Percentiles rank a stretch among this genome's conserved stretches.
phyloP scores from a whole-genome alignment of 2,888 invertebrate genomes.

The Cyrtodaria siliqua region DNA sequence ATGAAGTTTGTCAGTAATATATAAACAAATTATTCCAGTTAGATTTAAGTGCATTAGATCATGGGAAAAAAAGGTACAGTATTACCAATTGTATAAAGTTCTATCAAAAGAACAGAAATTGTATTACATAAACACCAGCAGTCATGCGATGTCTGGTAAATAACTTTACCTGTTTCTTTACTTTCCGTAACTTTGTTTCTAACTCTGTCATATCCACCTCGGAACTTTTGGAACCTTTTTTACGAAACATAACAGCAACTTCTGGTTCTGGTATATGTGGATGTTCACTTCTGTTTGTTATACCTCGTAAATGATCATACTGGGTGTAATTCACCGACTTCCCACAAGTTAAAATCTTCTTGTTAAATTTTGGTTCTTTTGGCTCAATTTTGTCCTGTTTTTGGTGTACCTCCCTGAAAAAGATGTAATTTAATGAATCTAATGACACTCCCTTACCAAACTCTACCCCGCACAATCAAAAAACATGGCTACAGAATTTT shows the following conservation, averaged over 20 bases:
- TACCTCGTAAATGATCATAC: constrained; percentile 95
- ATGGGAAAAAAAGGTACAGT: too few relatives aligned
- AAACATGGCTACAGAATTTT: too few relatives aligned
- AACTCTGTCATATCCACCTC: constrained; percentile 84
- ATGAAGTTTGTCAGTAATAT: too few relatives aligned
- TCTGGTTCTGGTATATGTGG: constrained; percentile 94
- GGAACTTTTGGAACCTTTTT: constrained; percentile 77
- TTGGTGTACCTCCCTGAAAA: neutral
- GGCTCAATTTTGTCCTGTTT: constrained; percentile 18
- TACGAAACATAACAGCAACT: constrained; percentile 84
- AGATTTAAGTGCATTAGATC: too few relatives aligned
- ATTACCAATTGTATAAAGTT: too few relatives aligned
- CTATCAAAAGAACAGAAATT: too few relatives aligned
- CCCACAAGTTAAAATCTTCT: constrained; percentile 89
- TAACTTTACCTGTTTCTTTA: constrained; percentile 79
- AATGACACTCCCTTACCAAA: too few relatives aligned
- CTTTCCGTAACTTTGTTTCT: constrained; percentile 80
- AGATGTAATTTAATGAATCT: too few relatives aligned
- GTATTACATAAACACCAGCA: too few relatives aligned
- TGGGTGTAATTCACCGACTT: constrained; percentile 93
- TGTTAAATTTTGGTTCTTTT: constrained; percentile 30
- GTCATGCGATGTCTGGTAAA: too few relatives aligned
- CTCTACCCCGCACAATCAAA: too few relatives aligned
- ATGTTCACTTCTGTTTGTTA: constrained; percentile 93
- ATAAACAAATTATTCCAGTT: too few relatives aligned